Evolutionary conservation across 2,797 vertebrate species (phyloP), one percentile per base, ranked within the genome.

Genomic region (Anguilla marmorata): DNA sequence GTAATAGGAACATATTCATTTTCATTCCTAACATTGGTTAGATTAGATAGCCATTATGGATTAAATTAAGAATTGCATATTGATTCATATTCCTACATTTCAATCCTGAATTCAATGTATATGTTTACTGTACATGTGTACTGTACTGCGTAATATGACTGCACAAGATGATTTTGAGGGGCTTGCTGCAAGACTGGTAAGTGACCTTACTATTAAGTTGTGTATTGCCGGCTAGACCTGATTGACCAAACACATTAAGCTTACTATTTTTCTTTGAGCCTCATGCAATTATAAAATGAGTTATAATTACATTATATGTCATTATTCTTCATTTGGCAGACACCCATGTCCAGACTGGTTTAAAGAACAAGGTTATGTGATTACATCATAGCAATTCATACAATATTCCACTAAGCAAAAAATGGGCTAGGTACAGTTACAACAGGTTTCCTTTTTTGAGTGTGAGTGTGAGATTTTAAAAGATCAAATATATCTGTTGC

Each of bases 11-110:
- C 8, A 54, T 54, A 54, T 54, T 54, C 8, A 54, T 11, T 54
- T 54, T 54, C 1, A 2, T 54, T 54, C 12, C 52, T 14, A 54
- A 54, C 14, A 94, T 95, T 96, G 94, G 94, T 96, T 96, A 95
- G 97, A 97, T 94, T 94, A 97, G 96, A 96, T 94, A 96, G 94
- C 91, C 93, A 93, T 90, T 93, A 92, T 94, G 89, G 60, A 90
- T 93, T 91, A 16, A 19, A 82, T 48, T 33, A 37, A 82, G 16
- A 41, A 4, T 33, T 66, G 1, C 3, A 66, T n/a, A 66, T 66
- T 66, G 21, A n/a, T 66, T 66, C 7, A 66, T n/a, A 66, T 8
- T 66, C 1, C 12, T 54, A 54, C 11, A 14, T 50, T 50, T 50
- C 9, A 5, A 50, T 5, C 9, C 48, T 50, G 48, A 9, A 50